These are phyloP conservation scores for Microchrysa polita DNA, from an alignment of 2,888 invertebrate genomes.

Conservation along the genomic window DNA sequence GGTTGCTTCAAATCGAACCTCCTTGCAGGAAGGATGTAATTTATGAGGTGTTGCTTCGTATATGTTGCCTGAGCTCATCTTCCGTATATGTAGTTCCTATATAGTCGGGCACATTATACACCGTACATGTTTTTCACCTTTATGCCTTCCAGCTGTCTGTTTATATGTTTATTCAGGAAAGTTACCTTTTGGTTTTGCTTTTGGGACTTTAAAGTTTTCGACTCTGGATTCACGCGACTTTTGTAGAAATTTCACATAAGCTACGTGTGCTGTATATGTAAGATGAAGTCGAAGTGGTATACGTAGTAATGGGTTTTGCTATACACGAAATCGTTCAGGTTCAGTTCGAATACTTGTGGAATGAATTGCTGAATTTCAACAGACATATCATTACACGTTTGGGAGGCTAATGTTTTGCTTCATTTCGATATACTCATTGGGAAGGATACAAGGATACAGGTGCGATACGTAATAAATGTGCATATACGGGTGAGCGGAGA, in stretches of 20 bases:
- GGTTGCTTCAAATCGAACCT: background rate
- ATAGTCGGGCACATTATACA: background rate
- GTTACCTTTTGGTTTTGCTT: conserved; percentile 11
- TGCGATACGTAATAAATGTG: background rate
- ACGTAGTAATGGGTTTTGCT: background rate
- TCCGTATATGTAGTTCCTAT: background rate
- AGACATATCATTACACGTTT: background rate
- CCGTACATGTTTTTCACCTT: background rate
- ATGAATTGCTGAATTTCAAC: conserved; percentile 7
- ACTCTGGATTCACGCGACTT: background rate
- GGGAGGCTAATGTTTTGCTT: background rate
- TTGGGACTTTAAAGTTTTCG: background rate
- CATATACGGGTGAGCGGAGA: background rate
- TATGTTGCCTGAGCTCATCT: background rate
- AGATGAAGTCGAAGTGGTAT: background rate
- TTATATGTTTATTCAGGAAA: conserved; percentile 5
- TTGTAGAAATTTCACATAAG: background rate
- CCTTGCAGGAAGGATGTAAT: conserved; percentile 22
- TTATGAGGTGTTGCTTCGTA: conserved; percentile 30
- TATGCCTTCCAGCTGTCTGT: conserved; percentile 4
- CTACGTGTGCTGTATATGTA: background rate
- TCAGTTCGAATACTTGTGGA: background rate
- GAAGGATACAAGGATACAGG: too few species aligned
- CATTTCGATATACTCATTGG: too few species aligned
- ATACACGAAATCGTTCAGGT: background rate